Conservation (phyloP, 2,113 vertebrate species). For the Regulus satrapa region DNA sequence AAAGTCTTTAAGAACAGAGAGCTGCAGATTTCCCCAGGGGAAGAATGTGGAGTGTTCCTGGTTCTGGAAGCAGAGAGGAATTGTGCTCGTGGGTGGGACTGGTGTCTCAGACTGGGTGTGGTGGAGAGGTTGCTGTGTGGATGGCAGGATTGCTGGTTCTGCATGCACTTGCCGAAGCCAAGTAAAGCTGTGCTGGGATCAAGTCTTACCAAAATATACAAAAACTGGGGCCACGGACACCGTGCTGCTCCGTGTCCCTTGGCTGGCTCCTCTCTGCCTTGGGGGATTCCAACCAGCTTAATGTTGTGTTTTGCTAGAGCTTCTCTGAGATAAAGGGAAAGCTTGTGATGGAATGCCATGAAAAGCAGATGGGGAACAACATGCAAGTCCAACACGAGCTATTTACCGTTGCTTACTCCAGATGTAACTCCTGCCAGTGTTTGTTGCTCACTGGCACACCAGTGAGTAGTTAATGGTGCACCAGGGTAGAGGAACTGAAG, state of each 20-base stretch:
- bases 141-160: neutral
- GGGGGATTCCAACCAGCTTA: neutral
- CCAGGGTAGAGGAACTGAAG: neutral
- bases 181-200: neutral
- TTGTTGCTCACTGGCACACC: neutral
- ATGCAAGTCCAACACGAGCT: neutral
- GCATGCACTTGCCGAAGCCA: neutral
- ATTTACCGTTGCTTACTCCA: neutral
- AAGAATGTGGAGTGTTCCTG: neutral
- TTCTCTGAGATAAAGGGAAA: neutral
- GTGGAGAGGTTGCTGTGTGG: neutral
- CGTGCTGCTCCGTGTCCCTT: accelerated
- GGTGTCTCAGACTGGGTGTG: neutral
- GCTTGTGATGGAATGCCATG: neutral
- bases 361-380: neutral
- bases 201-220: neutral
- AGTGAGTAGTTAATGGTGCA: conserved; percentile 17
- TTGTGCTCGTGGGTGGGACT: neutral
- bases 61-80: neutral
- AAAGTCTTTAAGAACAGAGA: accelerated
- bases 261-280: neutral
- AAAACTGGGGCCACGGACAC: accelerated
- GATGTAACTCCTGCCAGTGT: neutral
- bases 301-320: neutral
- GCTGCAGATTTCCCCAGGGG: neutral